These are phyloP conservation scores for Chionis minor DNA, from an alignment of 2,113 vertebrate genomes.

Conservation along the genomic window DNA sequence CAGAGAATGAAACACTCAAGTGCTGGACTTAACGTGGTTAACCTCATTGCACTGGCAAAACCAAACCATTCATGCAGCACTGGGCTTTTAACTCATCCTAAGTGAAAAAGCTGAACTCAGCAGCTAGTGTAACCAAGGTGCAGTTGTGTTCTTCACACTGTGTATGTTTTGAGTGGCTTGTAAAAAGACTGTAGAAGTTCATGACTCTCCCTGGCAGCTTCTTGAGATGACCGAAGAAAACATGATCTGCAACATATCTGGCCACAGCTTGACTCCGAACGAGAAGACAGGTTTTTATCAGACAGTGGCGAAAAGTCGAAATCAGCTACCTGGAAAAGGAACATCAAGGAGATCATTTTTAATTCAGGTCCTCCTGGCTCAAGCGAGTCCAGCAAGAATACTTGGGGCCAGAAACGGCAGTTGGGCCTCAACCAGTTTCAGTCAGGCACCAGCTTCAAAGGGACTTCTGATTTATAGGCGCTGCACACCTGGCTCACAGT, in stretches of 20 bases:
- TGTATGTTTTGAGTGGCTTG: slow-evolving; percentile 73
- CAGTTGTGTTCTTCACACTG: slow-evolving; percentile 46
- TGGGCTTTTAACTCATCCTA: not conserved
- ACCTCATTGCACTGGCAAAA: not conserved
- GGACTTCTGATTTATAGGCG: not conserved
- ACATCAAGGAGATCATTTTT: not conserved
- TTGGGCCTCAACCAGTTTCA: not conserved
- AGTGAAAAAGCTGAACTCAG: not conserved
- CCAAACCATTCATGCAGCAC: not conserved
- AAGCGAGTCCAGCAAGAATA: not conserved
- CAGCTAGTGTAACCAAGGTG: not conserved
- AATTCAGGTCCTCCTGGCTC: not conserved
- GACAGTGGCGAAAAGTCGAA: slow-evolving; percentile 75
- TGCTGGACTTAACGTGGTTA: not conserved
- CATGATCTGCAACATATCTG: slow-evolving; percentile 61
- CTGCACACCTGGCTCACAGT: not conserved
- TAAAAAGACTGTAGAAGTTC: slow-evolving; percentile 68
- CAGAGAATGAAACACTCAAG: not conserved
- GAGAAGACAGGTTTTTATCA: slow-evolving; percentile 48
- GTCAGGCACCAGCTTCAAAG: not conserved
- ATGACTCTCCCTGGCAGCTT: slow-evolving; percentile 59
- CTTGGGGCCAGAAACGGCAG: not conserved
- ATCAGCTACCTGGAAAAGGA: slow-evolving; percentile 68
- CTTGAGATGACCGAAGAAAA: slow-evolving; percentile 37
- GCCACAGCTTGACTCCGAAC: slow-evolving; percentile 32